Conservation (phyloP, 2,797 vertebrate species). For the Loris lydekkerianus region DNA sequence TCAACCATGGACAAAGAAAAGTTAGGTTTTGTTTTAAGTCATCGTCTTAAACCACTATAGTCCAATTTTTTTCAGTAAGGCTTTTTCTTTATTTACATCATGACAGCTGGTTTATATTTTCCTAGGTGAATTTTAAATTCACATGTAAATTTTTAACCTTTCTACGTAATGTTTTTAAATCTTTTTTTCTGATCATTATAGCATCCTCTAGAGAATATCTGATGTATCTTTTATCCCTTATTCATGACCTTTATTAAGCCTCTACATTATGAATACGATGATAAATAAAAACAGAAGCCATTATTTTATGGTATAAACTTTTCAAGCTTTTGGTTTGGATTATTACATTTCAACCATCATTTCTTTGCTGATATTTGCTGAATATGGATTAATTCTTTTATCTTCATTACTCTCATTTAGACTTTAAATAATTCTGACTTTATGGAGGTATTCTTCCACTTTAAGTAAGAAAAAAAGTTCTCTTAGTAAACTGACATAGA, state of each 20-base stretch:
- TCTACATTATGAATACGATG: not conserved
- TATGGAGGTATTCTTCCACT: not conserved
- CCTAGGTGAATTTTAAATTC: constrained; percentile 37
- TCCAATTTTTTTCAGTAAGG: not conserved
- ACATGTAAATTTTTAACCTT: not conserved
- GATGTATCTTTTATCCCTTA: not conserved
- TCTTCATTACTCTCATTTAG: not conserved
- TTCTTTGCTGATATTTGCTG: not conserved
- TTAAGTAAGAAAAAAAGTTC: not conserved
- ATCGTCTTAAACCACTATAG: not conserved
- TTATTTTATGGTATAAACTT: not conserved
- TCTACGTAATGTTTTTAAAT: not conserved
- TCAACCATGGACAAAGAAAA: constrained; percentile 39
- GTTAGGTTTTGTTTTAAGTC: constrained; percentile 57
- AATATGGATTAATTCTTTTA: not conserved
- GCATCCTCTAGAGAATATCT: not conserved
- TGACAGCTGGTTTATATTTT: constrained; percentile 28
- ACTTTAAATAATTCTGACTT: constrained; percentile 13
- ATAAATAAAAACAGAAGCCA: not conserved
- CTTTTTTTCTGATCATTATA: constrained; percentile 15
- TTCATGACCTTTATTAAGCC: not conserved
- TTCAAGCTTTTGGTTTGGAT: not conserved
- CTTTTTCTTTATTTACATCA: not conserved
- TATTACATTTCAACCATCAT: not conserved
- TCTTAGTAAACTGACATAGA: too few species aligned